Evolutionary conservation across 1,140 invertebrate genomes (phyloP), one percentile per base, ranked within the genome.

Genomic region (Orussus abietinus): DNA sequence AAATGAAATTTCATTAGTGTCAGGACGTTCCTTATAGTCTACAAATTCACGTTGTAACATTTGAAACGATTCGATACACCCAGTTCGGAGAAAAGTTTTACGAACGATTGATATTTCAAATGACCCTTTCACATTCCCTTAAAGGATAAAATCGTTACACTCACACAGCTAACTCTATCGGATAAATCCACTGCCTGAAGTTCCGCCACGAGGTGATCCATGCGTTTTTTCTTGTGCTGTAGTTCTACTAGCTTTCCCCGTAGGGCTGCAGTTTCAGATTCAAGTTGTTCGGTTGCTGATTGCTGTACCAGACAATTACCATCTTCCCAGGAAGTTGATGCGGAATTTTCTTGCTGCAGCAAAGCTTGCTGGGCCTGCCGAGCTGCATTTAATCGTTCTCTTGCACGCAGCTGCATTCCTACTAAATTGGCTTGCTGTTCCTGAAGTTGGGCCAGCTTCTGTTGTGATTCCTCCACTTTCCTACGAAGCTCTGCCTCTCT

Each of bases 131-230:
- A n/a, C n/a, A n/a, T n/a, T n/a, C n/a, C n/a, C n/a, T n/a, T n/a
- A n/a, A 37, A 19, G 6, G 18, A 43, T 33, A 46, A 37, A 45
- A 28, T 36, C 2, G 43, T 2, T 48, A 58, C 13, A 36, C 62
- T 62, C 32, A 66, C 64, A 38, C 55, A 59, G 20, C 60, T 65
- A 5, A 39, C 57, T 25, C 49, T 50, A 6, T 66, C 66, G 6
- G 48, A 55, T 4, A 60, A 17, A 32, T 69, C 64, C 18, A 56
- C 55, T 4, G 57, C 53, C 34, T 72, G 67, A 1, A 74, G 44
- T 41, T 71, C 68, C n/a, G 67, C 57, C 18, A 73, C 58, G 15
- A 75, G 49, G 14, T 65, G 64, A 43, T 74, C 70, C 67, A 75
- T 73, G 18, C 62, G 62, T 30, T 61, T 60, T 30, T 75, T 74